Conservation (phyloP, 1,140 invertebrate species). For the Drosophila murphyi region DNA sequence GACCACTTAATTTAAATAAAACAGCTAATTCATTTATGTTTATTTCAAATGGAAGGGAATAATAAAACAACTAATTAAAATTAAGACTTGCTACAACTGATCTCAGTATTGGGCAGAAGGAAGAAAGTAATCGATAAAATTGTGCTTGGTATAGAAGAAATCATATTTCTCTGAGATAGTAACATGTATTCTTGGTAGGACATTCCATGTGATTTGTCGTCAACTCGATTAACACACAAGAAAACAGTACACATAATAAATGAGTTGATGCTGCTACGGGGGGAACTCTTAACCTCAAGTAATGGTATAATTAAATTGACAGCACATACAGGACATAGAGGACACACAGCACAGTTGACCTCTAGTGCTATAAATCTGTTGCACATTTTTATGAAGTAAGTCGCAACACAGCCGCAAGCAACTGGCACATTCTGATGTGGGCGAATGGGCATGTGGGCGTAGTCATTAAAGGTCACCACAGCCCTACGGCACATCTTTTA, state of each 20-base stretch:
- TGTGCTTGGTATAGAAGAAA: too few species aligned
- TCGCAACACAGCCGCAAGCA: constrained; percentile 28
- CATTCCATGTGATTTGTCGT: background rate
- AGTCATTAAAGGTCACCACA: constrained; percentile 4
- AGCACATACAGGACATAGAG: constrained; percentile 29
- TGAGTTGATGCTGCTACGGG: constrained; percentile 19
- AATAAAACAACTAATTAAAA: too few species aligned
- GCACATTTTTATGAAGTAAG: constrained; percentile 14
- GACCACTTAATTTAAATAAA: too few species aligned
- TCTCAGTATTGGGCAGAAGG: too few species aligned
- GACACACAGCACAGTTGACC: background rate
- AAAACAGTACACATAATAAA: constrained; percentile 62
- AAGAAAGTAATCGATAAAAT: too few species aligned
- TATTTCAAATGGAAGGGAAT: too few species aligned
- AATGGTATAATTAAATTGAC: constrained; percentile 77
- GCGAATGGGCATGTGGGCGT: constrained; percentile 15
- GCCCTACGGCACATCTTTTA: constrained; percentile 17
- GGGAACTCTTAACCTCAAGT: constrained; percentile 54
- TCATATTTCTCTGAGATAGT: too few species aligned
- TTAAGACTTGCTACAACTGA: too few species aligned
- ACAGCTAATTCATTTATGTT: too few species aligned
- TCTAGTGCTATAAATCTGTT: constrained; percentile 9
- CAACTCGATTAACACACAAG: constrained; percentile 73
- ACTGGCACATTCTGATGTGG: constrained; percentile 17
- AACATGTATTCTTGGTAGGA: background rate